Evolutionary conservation across 2,888 invertebrate species (phyloP).

Genomic region (Schrankia costaestrigalis): DNA sequence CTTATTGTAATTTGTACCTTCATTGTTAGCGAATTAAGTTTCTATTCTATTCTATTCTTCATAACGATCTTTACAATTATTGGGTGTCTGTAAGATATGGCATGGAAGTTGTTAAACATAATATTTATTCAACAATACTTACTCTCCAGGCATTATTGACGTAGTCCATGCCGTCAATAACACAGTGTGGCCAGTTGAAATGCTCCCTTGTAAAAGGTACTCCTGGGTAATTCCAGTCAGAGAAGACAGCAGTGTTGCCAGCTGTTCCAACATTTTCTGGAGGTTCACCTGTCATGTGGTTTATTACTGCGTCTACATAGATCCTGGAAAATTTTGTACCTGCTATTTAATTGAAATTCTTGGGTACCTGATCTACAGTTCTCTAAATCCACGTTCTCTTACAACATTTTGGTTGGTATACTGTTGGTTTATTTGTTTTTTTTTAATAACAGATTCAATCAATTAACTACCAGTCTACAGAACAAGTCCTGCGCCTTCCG

Average conservation of each 20-base stretch:
- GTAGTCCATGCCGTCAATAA: conserved; percentile 85
- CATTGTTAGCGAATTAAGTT: too few species aligned
- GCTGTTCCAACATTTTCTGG: conserved; percentile 81
- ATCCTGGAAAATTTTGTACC: conserved; percentile 85
- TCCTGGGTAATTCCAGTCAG: conserved; percentile 77
- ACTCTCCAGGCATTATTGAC: conserved; percentile 80
- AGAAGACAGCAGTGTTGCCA: conserved; percentile 80
- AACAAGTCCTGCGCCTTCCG: too few species aligned
- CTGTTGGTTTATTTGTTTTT: too few species aligned
- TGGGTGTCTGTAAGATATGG: not conserved
- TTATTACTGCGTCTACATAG: conserved; percentile 90
- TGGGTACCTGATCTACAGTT: not conserved
- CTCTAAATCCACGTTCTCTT: too few species aligned
- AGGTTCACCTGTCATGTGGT: conserved; percentile 88
- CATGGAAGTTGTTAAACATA: not conserved
- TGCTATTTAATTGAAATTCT: not conserved
- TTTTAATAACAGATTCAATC: not conserved
- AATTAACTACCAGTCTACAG: too few species aligned
- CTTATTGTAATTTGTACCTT: too few species aligned
- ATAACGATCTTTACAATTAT: too few species aligned
- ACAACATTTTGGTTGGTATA: too few species aligned
- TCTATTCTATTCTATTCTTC: too few species aligned
- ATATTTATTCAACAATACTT: conserved; percentile 16
- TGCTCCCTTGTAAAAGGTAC: conserved; percentile 84
- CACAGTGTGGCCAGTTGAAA: conserved; percentile 84